Evolutionary conservation across 2,888 invertebrate genomes (phyloP).

Genomic region (Chaetoderma sp.): DNA sequence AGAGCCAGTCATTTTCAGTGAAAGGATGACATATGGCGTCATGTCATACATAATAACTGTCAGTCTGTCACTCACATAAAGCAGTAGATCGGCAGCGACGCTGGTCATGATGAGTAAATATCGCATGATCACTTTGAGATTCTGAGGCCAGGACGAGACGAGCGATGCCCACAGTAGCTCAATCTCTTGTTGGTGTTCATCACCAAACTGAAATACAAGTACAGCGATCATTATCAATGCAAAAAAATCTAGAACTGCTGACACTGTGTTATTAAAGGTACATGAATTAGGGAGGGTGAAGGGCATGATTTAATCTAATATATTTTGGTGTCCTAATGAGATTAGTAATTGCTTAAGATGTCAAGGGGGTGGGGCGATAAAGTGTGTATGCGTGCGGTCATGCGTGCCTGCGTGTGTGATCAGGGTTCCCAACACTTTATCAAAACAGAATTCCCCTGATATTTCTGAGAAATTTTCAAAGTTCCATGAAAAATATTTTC

Average conservation of each 20-base stretch:
- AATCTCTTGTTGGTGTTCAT: conserved; percentile 94
- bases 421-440: too few relatives aligned
- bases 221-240: conserved; percentile 3
- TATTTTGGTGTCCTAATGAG: too few relatives aligned
- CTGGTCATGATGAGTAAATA: conserved; percentile 96
- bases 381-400: too few relatives aligned
- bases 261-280: too few relatives aligned
- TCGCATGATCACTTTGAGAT: conserved; percentile 94
- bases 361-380: too few relatives aligned
- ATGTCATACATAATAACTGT: neutral
- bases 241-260: too few relatives aligned
- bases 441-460: neutral
- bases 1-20: neutral
- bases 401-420: neutral
- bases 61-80: conserved; percentile 77
- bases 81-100: conserved; percentile 95
- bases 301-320: too few relatives aligned
- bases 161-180: conserved; percentile 97
- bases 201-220: conserved; percentile 87
- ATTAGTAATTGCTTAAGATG: too few relatives aligned
- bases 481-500: too few relatives aligned
- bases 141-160: conserved; percentile 95
- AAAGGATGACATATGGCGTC: neutral
- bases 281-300: too few relatives aligned
- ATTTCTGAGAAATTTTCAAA: too few relatives aligned